phyloP scores from a whole-genome alignment of 2,797 vertebrate species.

The Capromys pilorides region DNA sequence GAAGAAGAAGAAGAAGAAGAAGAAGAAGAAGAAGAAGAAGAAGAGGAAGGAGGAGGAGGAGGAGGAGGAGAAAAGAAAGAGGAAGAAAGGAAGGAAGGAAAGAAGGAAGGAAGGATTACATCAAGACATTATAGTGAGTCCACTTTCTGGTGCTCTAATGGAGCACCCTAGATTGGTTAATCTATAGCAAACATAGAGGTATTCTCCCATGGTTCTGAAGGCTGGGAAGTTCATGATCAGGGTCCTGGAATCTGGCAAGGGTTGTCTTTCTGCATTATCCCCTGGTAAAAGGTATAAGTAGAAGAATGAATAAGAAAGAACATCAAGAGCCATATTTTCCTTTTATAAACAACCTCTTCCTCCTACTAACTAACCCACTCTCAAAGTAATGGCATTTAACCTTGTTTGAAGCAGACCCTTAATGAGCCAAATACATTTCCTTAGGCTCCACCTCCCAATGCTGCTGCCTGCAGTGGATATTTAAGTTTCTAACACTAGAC shows the following conservation, averaged over 20 bases:
- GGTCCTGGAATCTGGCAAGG: neutral
- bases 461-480: neutral
- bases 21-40: too few species aligned
- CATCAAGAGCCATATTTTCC: too few species aligned
- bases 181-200: neutral
- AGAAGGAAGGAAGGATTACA: too few species aligned
- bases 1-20: too few species aligned
- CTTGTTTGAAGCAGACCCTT: neutral
- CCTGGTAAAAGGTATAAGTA: neutral
- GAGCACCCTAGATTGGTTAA: neutral
- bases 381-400: neutral
- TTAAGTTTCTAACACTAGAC: neutral
- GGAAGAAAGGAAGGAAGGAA: too few species aligned
- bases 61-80: too few species aligned
- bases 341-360: neutral
- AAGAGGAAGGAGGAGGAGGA: too few species aligned
- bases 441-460: too few species aligned
- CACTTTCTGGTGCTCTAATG: neutral
- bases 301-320: neutral
- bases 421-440: neutral
- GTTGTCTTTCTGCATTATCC: neutral
- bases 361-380: neutral
- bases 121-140: neutral
- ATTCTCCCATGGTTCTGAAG: neutral
- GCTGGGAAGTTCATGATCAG: neutral